Base-by-base conservation (phyloP, 2,888 invertebrate species). In the Mellilla xanthometata region DNA sequence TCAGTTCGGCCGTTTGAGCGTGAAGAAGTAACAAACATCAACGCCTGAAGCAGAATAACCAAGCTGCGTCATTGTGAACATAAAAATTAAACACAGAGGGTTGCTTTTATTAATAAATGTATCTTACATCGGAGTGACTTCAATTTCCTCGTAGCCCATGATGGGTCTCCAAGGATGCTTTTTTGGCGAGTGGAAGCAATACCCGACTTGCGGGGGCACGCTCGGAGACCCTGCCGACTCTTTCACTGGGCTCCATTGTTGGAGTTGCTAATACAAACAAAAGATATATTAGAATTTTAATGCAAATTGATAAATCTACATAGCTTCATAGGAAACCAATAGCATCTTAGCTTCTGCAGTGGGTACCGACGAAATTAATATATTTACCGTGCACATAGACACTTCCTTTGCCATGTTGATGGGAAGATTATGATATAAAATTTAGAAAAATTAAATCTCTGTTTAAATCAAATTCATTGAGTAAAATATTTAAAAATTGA, bases 101-200 rank as follows among this genome's bases (percentile, higher is more conserved):
- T n/a, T n/a, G n/a, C n/a, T n/a, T n/a, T n/a, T n/a, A n/a, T n/a
- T n/a, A n/a, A n/a, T n/a, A n/a, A n/a, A n/a, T n/a, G n/a, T n/a
- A n/a, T 9, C 57, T 84, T 85, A 94, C 93, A 95, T 86, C 35
- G 95, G 94, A 45, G 92, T 93, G 10, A 94, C 92, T 84, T 95
- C 94, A 44, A 95, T 91, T 68, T 92, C 93, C 81, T 95, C 95
- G 73, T 94, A 95, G 38, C 94, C 94, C 79, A 94, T 90, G 10
- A 94, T 94, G 12, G 95, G 94, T 46, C 95, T 88, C 95, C 95
- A 95, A 10, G 95, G 94, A 76, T 95, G 95, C 44, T 93, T 93
- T 54, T 93, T 91, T 0, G 94, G 93, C 0, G 94, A 92, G 81
- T 94, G 92, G 74, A 93, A 94, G 62, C 93, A 94, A 62, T 93